Conservation (phyloP, 1,140 invertebrate species). For the Asbolus verrucosus region DNA sequence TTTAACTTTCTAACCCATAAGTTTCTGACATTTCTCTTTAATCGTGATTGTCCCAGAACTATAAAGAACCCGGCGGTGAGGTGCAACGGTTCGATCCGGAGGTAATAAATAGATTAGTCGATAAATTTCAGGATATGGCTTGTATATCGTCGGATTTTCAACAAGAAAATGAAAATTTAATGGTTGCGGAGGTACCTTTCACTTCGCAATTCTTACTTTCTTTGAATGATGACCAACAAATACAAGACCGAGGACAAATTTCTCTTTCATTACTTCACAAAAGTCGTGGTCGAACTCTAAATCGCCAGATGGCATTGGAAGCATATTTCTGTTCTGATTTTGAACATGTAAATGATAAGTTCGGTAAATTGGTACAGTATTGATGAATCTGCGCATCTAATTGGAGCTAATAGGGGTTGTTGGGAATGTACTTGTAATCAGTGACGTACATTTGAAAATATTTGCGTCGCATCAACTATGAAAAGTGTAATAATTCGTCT, state of each 20-base stretch:
- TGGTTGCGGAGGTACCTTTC: no score
- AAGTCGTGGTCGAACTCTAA: no score
- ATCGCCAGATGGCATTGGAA: no score
- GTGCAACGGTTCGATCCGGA: background rate
- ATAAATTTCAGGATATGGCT: background rate
- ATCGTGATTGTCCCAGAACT: background rate
- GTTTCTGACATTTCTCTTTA: conserved; percentile 5
- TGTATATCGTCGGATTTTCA: background rate
- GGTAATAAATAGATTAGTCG: background rate
- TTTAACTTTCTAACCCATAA: conserved; percentile 1
- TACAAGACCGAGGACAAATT: no score
- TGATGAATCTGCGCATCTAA: conserved; percentile 19
- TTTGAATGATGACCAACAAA: no score
- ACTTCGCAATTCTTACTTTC: no score
- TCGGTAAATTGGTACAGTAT: background rate
- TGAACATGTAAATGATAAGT: conserved; percentile 12
- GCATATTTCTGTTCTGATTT: no score
- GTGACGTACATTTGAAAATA: background rate
- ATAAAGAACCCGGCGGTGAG: background rate
- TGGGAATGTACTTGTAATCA: background rate
- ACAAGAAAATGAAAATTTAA: background rate
- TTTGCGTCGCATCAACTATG: no score
- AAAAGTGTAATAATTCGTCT: no score
- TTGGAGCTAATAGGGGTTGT: conserved; percentile 17
- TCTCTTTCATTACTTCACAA: no score